A percentile compares a stretch with the other conserved stretches of the same genome.
Evolutionary conservation across 1,140 invertebrate genomes (phyloP).

Genomic region (Drosophila nasuta): DNA sequence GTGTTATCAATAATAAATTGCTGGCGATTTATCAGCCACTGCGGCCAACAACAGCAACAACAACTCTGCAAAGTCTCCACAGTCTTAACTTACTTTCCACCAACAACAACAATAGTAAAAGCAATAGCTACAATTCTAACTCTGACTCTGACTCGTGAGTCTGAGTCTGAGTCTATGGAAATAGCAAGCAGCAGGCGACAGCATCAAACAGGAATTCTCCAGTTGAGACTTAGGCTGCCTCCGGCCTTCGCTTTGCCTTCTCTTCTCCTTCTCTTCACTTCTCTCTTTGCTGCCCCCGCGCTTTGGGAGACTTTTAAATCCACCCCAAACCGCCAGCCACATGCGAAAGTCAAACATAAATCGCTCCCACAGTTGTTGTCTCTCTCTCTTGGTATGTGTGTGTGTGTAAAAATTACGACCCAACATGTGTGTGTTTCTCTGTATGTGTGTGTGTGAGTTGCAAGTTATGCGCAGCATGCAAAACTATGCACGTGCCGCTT

Average conservation of each 20-base stretch:
- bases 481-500: constrained; percentile 79
- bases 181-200: constrained; percentile 40
- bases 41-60: constrained; percentile 58
- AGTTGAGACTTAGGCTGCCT: constrained; percentile 40
- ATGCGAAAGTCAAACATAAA: constrained; percentile 82
- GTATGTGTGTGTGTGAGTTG: constrained; percentile 52
- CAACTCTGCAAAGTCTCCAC: constrained; percentile 15
- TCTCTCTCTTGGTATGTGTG: constrained; percentile 6
- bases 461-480: constrained; percentile 81
- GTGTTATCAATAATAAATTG: constrained; percentile 84
- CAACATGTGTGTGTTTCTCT: constrained; percentile 20
- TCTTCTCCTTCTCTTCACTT: not conserved
- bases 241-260: too few species aligned
- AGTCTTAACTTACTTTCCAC: constrained; percentile 72
- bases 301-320: constrained; percentile 61
- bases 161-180: not conserved
- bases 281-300: constrained; percentile 12
- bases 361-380: constrained; percentile 49
- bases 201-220: constrained; percentile 40
- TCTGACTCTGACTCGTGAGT: not conserved
- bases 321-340: constrained; percentile 70
- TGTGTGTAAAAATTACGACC: constrained; percentile 72
- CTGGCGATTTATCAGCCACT: constrained; percentile 80
- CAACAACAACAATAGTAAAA: constrained; percentile 26
- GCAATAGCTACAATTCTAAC: constrained; percentile 3